A percentile compares a stretch with the other conserved stretches of the same genome.
phyloP scores from a whole-genome alignment of 2,888 invertebrate species.

The Apodemia mormo region DNA sequence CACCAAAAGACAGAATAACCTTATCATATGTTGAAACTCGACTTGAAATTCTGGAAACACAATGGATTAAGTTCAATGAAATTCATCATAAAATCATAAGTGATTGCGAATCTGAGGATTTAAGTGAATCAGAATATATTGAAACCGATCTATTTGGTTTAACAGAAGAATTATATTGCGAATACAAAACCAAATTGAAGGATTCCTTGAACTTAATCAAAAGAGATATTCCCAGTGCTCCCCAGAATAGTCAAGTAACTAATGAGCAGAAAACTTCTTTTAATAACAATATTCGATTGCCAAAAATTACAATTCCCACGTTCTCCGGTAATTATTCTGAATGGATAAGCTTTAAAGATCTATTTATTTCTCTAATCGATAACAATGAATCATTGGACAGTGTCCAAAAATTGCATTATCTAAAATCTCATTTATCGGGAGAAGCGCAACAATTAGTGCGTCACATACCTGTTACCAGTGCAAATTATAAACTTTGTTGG shows the following conservation, averaged over 20 bases:
- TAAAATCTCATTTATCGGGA: slow-evolving; percentile 23
- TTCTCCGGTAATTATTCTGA: slow-evolving; percentile 31
- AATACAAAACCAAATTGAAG: slow-evolving; percentile 26
- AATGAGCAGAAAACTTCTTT: background rate
- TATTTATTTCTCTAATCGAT: slow-evolving; percentile 29
- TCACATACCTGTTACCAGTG: slow-evolving; percentile 26
- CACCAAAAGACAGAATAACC: too few species aligned
- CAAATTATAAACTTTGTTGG: slow-evolving; percentile 38
- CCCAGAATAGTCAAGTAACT: slow-evolving; percentile 14
- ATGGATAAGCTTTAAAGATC: slow-evolving; percentile 31
- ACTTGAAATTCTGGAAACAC: too few species aligned
- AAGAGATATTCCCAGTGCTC: background rate
- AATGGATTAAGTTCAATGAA: too few species aligned
- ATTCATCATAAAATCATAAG: too few species aligned
- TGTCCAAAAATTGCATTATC: slow-evolving; percentile 32
- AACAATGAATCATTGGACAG: slow-evolving; percentile 26
- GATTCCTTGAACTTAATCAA: slow-evolving; percentile 16
- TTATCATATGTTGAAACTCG: too few species aligned
- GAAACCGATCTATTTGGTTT: slow-evolving; percentile 22
- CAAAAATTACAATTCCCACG: slow-evolving; percentile 29
- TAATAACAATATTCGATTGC: slow-evolving; percentile 20
- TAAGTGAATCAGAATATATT: slow-evolving; percentile 21
- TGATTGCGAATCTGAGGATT: too few species aligned
- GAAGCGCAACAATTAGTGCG: slow-evolving; percentile 28
- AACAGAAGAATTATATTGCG: slow-evolving; percentile 23